These are phyloP conservation scores for Rhabdornis inornatus DNA, from an alignment of 2,113 vertebrate species.

Conservation along the genomic window DNA sequence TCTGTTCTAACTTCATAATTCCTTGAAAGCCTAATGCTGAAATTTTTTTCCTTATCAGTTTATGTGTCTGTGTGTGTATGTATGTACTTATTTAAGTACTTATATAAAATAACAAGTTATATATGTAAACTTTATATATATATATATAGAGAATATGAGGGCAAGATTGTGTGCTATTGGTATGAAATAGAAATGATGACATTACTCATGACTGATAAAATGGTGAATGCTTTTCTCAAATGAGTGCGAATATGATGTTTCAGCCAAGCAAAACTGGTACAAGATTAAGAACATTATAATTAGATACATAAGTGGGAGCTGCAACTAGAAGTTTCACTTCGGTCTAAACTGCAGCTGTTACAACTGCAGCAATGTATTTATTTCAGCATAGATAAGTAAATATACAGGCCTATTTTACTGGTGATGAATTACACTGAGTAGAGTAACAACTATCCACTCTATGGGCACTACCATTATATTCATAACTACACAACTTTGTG, in stretches of 20 bases:
- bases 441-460: neutral
- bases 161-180: neutral
- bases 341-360: neutral
- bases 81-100: neutral
- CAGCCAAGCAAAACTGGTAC: neutral
- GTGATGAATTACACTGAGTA: neutral
- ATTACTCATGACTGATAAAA: constrained; percentile 28
- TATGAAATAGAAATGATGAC: neutral
- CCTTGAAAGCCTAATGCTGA: constrained; percentile 9
- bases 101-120: neutral
- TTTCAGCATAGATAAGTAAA: neutral
- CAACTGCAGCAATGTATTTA: neutral
- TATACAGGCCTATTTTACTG: neutral
- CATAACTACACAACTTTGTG: neutral
- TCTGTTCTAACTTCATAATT: constrained; percentile 45
- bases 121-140: neutral
- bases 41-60: constrained; percentile 34
- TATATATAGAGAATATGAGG: neutral
- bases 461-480: neutral
- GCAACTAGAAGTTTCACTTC: neutral
- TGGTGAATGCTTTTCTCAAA: neutral
- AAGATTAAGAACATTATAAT: neutral
- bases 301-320: neutral
- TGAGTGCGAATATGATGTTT: neutral
- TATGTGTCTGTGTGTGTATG: neutral